Conservation (phyloP, 2,888 invertebrate species). For the Chorisops tibialis region DNA sequence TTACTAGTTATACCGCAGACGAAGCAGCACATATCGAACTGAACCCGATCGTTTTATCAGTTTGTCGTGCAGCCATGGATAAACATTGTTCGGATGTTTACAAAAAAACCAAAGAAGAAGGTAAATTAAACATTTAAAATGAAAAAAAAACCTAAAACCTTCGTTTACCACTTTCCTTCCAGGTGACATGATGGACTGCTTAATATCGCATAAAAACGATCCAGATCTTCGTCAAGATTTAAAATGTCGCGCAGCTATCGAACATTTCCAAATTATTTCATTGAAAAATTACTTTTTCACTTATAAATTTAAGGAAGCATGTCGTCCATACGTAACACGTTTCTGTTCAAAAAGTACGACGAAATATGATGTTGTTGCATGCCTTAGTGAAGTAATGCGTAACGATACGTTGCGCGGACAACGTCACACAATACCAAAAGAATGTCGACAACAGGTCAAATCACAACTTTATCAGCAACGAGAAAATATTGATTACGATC, state of each 20-base stretch:
- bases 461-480: slow-evolving; percentile 89
- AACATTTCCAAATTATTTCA: slow-evolving; percentile 94
- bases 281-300: slow-evolving; percentile 92
- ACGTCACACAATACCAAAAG: slow-evolving; percentile 77
- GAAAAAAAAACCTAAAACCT: neutral
- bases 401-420: slow-evolving; percentile 78
- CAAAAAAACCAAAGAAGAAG: slow-evolving; percentile 70
- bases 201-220: slow-evolving; percentile 88
- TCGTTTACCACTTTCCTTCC: neutral
- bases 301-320: slow-evolving; percentile 91
- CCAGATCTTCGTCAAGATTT: slow-evolving; percentile 70
- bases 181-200: slow-evolving; percentile 88
- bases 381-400: slow-evolving; percentile 77
- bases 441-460: slow-evolving; percentile 86
- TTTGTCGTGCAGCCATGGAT: slow-evolving; percentile 77
- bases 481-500: slow-evolving; percentile 84
- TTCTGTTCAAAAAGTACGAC: slow-evolving; percentile 68
- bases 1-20: slow-evolving; percentile 82
- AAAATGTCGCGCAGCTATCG: slow-evolving; percentile 89
- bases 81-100: slow-evolving; percentile 69
- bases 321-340: slow-evolving; percentile 73
- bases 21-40: slow-evolving; percentile 84
- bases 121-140: slow-evolving; percentile 30
- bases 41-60: slow-evolving; percentile 82
- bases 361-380: slow-evolving; percentile 66